Evolutionary conservation across 1,140 invertebrate species (phyloP).

Genomic region (Stegodyphus mimosarum): DNA sequence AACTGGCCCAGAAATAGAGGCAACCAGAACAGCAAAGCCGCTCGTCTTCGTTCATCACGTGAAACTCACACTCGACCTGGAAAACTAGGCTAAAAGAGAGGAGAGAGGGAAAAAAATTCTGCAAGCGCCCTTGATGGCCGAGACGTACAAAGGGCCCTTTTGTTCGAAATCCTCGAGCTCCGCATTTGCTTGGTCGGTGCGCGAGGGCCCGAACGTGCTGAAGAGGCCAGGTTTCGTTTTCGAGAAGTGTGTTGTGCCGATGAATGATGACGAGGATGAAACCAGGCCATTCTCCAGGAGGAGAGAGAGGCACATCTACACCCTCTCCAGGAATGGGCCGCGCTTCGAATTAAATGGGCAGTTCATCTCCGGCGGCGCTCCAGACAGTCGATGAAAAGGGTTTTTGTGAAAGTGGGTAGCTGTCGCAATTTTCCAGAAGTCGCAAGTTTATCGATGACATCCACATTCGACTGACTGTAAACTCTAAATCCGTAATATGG

Average conservation of each 20-base stretch:
- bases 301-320: no score
- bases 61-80: background rate
- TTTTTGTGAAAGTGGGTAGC: no score
- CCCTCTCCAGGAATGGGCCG: no score
- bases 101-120: background rate
- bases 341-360: slow-evolving; percentile 2
- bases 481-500: no score
- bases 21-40: no score
- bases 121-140: slow-evolving; percentile 19
- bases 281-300: background rate
- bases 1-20: no score
- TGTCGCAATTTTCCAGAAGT: no score
- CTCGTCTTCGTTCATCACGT: no score
- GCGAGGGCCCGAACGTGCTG: slow-evolving; percentile 33
- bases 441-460: no score
- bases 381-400: no score
- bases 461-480: no score
- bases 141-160: slow-evolving; percentile 27
- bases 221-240: slow-evolving; percentile 50
- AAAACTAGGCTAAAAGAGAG: background rate
- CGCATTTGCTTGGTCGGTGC: background rate
- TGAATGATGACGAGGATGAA: background rate
- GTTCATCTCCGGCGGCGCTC: background rate
- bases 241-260: background rate
- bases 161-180: slow-evolving; percentile 3